Base-by-base conservation (phyloP, 2,113 vertebrate species). In the Motacilla tschutschensis region DNA sequence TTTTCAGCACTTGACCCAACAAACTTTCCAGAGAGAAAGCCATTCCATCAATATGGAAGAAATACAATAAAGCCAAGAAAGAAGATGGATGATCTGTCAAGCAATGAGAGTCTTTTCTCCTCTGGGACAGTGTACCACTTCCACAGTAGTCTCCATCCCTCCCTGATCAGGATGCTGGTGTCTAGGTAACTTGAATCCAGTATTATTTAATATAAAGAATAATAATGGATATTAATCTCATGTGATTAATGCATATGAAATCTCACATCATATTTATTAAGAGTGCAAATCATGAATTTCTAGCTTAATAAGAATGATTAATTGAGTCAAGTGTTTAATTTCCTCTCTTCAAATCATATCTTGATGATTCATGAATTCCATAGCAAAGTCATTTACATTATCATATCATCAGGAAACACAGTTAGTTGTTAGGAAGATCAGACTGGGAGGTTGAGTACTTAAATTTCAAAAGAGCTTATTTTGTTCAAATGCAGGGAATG, bases 321-420 rank as follows among this genome's bases (percentile, higher is more conserved):
- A 82, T 92, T 95, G 93, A 93, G 95, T 84, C 91, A 92, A 92
- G 87, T 91, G 73, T 96, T 96, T 94, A 88, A 94, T 96, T 97
- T 94, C 55, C 33, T 94, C 94, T 95, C 91, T 94, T 92, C 89
- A 95, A 91, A 96, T 93, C 92, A 55, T 66, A 87, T 89, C 93
- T 94, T 93, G 91, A 93, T 91, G 80, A 85, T 87, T 93, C 65
- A 64, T 94, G 92, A 87, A 91, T 90, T 80, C 88, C 87, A 90
- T 33, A 67, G 79, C 64, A 86, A 95, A 96, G 83, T 88, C 70
- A 95, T 95, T 96, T 96, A 78, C 64, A 87, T 88, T 91, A 95
- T 94, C 93, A 55, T 65, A 90, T 94, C 89, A 92, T 80, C 66
- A 81, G 41, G 75, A 92, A 86, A 88, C 55, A 87, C 11, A 87